Evolutionary conservation across 92 coral and sea anemone genomes (phyloP).

Genomic region (Porites rus): DNA sequence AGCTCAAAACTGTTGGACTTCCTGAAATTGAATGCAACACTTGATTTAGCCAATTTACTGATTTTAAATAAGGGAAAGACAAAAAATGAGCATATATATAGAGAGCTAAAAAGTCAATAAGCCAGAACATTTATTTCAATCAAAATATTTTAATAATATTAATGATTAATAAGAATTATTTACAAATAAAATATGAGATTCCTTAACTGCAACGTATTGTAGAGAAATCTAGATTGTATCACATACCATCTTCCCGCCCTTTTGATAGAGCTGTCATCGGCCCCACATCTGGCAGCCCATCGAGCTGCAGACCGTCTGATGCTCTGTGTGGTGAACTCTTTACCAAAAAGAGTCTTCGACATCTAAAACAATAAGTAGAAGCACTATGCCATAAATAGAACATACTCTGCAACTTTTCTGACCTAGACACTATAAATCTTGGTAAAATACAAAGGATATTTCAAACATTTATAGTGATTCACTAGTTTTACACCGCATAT

Average conservation of each 20-base stretch:
- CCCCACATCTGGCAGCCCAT: slow-evolving; percentile 79
- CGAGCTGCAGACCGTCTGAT: slow-evolving; percentile 71
- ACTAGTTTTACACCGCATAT: no score
- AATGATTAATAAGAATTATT: no score
- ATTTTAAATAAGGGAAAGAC: background rate
- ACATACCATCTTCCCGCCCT: slow-evolving; percentile 78
- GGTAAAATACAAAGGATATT: no score
- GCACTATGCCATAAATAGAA: background rate
- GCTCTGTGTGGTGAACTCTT: slow-evolving; percentile 69
- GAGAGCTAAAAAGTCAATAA: no score
- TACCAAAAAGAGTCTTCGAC: slow-evolving; percentile 60
- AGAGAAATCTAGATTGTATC: no score
- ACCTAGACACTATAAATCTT: background rate
- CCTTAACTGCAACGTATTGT: no score
- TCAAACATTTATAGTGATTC: no score
- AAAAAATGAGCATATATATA: no score
- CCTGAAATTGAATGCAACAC: slow-evolving; percentile 9
- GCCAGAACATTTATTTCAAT: no score
- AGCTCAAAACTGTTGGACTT: slow-evolving; percentile 43
- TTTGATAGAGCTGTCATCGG: slow-evolving; percentile 74
- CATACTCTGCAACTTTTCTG: background rate
- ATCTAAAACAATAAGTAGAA: slow-evolving; percentile 30
- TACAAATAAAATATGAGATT: background rate
- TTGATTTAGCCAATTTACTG: slow-evolving; percentile 12
- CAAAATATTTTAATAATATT: no score